Percentiles rank a stretch among this genome's conserved stretches.
These are phyloP conservation scores for Caprella mutica DNA, from an alignment of 2,888 invertebrate species.

Conservation along the genomic window DNA sequence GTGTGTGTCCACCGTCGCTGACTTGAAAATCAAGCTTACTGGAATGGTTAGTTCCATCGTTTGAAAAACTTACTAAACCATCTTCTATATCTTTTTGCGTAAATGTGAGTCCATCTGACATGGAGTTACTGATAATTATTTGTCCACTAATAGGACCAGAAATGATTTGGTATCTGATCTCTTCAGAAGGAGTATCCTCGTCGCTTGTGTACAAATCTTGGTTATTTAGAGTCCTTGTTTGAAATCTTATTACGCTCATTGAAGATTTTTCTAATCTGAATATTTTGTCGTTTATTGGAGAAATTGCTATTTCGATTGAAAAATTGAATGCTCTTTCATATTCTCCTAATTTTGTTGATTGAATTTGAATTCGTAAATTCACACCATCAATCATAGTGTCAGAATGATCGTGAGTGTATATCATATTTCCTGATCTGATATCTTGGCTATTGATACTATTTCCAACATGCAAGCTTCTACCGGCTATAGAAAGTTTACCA, in stretches of 20 bases:
- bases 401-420: conserved; percentile 76
- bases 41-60: conserved; percentile 68
- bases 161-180: conserved; percentile 72
- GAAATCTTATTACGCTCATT: conserved; percentile 70
- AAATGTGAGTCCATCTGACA: conserved; percentile 53
- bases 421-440: conserved; percentile 51
- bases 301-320: conserved; percentile 65
- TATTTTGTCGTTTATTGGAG: conserved; percentile 81
- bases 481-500: conserved; percentile 39
- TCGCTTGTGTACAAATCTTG: conserved; percentile 70
- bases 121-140: conserved; percentile 30
- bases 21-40: conserved; percentile 68
- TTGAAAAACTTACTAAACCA: conserved; percentile 69
- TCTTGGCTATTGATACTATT: conserved; percentile 21
- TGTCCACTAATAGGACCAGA: conserved; percentile 51
- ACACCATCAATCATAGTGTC: conserved; percentile 68
- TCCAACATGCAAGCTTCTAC: conserved; percentile 11
- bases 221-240: conserved; percentile 38
- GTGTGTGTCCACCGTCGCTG: conserved; percentile 75
- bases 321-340: conserved; percentile 68
- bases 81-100: conserved; percentile 78
- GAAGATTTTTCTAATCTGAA: conserved; percentile 65
- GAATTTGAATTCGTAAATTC: conserved; percentile 48
- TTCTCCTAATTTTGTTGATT: conserved; percentile 41
- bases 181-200: conserved; percentile 68